phyloP scores from a whole-genome alignment of 2,797 vertebrate species.

The Hydrocynus forskahlii region DNA sequence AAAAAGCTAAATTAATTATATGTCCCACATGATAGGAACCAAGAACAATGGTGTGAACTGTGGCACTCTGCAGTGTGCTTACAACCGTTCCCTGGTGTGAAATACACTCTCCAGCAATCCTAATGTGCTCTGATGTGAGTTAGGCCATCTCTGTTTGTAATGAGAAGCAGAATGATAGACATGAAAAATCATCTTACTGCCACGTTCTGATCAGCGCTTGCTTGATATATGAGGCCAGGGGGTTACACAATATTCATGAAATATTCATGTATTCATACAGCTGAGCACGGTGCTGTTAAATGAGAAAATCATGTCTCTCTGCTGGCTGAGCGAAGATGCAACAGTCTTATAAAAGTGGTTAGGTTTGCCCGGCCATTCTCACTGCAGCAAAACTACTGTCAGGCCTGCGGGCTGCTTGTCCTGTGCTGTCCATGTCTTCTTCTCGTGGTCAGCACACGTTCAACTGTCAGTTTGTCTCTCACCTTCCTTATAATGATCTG shows the following conservation, averaged over 20 bases:
- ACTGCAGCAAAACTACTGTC: background rate
- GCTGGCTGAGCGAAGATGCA: background rate
- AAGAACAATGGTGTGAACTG: background rate
- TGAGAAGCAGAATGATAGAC: background rate
- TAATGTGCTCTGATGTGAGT: background rate
- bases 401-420: background rate
- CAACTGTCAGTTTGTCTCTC: background rate
- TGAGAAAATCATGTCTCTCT: slow-evolving; percentile 19
- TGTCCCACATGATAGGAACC: background rate
- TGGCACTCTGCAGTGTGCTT: background rate
- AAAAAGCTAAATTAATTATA: no score
- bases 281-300: background rate
- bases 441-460: background rate
- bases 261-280: slow-evolving; percentile 7
- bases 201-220: background rate
- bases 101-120: background rate
- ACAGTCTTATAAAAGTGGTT: slow-evolving; percentile 1
- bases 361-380: background rate
- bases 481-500: background rate
- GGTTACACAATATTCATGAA: background rate
- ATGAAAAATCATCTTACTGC: background rate
- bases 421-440: no score
- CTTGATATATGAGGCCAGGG: background rate
- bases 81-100: no score
- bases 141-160: background rate